Evolutionary conservation across 2,888 invertebrate genomes (phyloP).

Genomic region (Reticulitermes lucifugus): DNA sequence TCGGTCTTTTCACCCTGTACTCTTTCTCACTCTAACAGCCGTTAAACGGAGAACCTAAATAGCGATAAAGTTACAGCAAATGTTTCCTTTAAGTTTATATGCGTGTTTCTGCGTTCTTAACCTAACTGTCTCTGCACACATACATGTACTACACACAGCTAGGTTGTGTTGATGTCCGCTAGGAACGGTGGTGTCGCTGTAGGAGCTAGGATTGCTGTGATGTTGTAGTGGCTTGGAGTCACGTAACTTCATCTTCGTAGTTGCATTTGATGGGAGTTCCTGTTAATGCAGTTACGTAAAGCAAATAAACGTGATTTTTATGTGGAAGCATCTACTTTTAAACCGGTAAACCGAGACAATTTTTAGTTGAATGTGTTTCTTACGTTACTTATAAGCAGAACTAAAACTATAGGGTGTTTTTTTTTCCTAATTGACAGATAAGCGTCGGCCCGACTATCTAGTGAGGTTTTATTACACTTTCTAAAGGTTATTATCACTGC

Average conservation of each 20-base stretch:
- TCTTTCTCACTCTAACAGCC: conserved; percentile 5
- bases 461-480: too few species aligned
- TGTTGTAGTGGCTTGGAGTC: conserved; percentile 7
- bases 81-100: conserved; percentile 61
- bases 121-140: conserved; percentile 16
- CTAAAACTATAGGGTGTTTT: too few species aligned
- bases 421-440: too few species aligned
- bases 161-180: neutral
- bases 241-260: neutral
- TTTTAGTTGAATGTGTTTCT: too few species aligned
- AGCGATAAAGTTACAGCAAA: conserved; percentile 64
- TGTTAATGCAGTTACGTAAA: neutral
- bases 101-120: conserved; percentile 64
- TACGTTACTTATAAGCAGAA: too few species aligned
- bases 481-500: too few species aligned
- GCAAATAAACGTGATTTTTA: neutral
- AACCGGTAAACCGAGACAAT: too few species aligned
- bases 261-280: neutral
- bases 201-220: conserved; percentile 1
- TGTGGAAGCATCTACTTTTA: neutral
- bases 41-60: conserved; percentile 54
- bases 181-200: neutral
- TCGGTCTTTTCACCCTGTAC: neutral
- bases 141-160: neutral
- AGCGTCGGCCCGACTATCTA: too few species aligned